Evolutionary conservation across 2,797 vertebrate species (phyloP).

Genomic region (Morelia viridis): DNA sequence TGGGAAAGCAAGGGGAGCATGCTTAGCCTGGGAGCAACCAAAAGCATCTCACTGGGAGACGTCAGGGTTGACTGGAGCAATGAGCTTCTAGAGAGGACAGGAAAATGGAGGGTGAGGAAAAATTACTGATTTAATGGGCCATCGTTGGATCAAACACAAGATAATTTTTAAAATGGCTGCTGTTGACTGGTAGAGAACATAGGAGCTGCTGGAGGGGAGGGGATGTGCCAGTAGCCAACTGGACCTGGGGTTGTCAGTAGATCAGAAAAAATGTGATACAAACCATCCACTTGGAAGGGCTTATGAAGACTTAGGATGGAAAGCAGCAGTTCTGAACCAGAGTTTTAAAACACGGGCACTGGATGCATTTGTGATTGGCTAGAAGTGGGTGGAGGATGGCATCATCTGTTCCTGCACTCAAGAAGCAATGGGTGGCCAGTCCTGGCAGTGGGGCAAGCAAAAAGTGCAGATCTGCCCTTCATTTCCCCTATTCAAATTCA

Average conservation of each 20-base stretch:
- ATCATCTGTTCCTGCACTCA: not conserved
- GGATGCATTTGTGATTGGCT: not conserved
- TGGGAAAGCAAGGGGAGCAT: not conserved
- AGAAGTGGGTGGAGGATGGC: not conserved
- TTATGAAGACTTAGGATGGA: not conserved
- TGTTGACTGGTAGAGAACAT: too few relatives aligned
- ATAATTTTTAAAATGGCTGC: not conserved
- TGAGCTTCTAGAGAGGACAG: not conserved
- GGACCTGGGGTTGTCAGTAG: not conserved
- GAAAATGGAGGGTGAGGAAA: not conserved
- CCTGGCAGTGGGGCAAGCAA: not conserved
- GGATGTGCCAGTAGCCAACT: not conserved
- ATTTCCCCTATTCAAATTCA: conserved; percentile 7
- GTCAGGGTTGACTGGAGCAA: not conserved
- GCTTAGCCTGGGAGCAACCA: not conserved
- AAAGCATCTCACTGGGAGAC: not conserved
- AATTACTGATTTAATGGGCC: not conserved
- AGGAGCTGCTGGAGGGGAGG: not conserved
- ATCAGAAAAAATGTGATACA: not conserved
- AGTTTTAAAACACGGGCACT: not conserved
- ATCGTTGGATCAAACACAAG: not conserved
- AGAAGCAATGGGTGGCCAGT: not conserved
- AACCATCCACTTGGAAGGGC: not conserved
- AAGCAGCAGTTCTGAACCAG: not conserved
- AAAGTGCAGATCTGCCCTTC: not conserved